phyloP scores from a whole-genome alignment of 2,888 invertebrate species.

The Cosmia trapezina region DNA sequence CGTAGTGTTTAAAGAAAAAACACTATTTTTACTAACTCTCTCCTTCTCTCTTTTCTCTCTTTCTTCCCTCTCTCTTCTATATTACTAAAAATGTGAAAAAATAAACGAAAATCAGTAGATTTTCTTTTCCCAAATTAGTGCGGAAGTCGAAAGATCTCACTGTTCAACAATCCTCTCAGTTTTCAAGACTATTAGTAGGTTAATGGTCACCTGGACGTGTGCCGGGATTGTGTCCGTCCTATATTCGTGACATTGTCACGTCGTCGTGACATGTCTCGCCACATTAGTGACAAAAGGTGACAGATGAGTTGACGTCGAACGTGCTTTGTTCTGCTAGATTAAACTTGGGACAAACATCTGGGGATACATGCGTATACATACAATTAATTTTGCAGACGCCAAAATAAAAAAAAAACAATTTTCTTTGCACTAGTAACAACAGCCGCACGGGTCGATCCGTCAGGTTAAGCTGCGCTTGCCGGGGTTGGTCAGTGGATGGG shows the following conservation, averaged over 20 bases:
- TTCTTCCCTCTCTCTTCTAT: background rate
- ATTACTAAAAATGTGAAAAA: background rate
- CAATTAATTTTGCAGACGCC: too few relatives aligned
- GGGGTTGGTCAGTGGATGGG: too few relatives aligned
- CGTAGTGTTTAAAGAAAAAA: background rate
- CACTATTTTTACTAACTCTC: background rate
- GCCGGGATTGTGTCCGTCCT: slow-evolving; percentile 19
- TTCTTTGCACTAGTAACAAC: too few relatives aligned
- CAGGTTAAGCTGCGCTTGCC: too few relatives aligned
- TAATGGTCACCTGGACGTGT: slow-evolving; percentile 59
- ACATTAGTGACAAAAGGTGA: slow-evolving; percentile 47
- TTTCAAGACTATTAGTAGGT: slow-evolving; percentile 44
- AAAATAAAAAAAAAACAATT: too few relatives aligned
- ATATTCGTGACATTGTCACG: slow-evolving; percentile 35
- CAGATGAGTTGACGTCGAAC: slow-evolving; percentile 37
- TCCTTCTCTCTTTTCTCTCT: background rate
- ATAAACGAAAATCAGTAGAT: background rate
- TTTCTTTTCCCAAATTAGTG: slow-evolving; percentile 5
- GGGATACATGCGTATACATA: too few relatives aligned
- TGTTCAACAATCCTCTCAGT: slow-evolving; percentile 12
- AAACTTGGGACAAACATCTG: slow-evolving; percentile 1
- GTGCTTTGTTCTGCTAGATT: slow-evolving; percentile 17
- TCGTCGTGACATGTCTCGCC: slow-evolving; percentile 36
- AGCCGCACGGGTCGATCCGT: too few relatives aligned
- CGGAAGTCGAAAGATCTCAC: slow-evolving; percentile 15